Evolutionary conservation across 2,888 invertebrate species (phyloP).

Genomic region (Ormyrus rosae): DNA sequence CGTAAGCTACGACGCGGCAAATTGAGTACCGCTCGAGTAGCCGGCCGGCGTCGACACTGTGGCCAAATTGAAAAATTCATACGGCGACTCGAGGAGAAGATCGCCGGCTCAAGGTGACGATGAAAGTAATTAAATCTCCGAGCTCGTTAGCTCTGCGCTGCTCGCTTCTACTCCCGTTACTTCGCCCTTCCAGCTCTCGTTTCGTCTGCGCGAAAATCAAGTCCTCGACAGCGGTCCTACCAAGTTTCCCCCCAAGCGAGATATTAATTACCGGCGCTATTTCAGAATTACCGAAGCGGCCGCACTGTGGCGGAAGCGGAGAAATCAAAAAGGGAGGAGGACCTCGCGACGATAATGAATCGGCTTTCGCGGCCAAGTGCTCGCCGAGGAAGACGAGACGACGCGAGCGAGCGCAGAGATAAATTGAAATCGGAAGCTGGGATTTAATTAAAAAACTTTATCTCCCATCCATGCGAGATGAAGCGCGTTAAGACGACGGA

Average conservation of each 20-base stretch:
- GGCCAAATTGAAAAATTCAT: constrained; percentile 47
- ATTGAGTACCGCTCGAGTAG: no score
- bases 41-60: constrained; percentile 1
- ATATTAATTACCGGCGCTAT: constrained; percentile 54
- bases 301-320: not conserved
- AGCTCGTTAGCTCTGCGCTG: constrained; percentile 27
- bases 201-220: constrained; percentile 23
- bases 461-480: constrained; percentile 53
- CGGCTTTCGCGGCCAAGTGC: constrained; percentile 58
- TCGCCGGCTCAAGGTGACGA: constrained; percentile 35
- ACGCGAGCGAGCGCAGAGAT: constrained; percentile 63
- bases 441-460: constrained; percentile 73
- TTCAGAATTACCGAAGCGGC: constrained; percentile 41
- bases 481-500: constrained; percentile 50
- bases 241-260: constrained; percentile 6
- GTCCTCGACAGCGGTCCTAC: constrained; percentile 8
- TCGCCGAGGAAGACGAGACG: constrained; percentile 31
- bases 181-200: not conserved
- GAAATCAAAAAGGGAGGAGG: constrained; percentile 57
- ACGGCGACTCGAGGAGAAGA: not conserved
- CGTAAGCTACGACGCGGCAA: no score
- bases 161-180: not conserved
- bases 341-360: constrained; percentile 60
- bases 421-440: constrained; percentile 71
- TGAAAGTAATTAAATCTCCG: constrained; percentile 49